Evolutionary conservation across 1,140 invertebrate species (phyloP).

Genomic region (Holotrichia oblita): DNA sequence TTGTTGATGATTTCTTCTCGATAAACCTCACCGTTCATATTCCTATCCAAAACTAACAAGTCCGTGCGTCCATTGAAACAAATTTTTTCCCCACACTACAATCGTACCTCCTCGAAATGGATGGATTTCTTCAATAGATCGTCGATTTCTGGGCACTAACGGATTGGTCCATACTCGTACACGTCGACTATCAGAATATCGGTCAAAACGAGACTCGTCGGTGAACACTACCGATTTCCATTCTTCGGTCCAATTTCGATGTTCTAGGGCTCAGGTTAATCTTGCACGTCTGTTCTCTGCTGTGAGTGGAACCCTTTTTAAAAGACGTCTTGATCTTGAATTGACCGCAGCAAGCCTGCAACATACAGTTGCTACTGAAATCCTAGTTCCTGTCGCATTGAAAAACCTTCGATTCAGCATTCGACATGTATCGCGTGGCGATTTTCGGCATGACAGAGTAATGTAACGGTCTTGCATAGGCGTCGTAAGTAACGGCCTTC

Average conservation of each 20-base stretch:
- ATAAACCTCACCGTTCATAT: background rate
- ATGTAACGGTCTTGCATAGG: background rate
- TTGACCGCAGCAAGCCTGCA: background rate
- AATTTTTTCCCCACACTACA: no score
- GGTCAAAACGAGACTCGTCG: background rate
- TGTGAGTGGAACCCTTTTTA: no score
- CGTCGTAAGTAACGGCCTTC: background rate
- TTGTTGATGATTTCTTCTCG: background rate
- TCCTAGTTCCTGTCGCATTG: background rate
- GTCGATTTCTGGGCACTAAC: background rate
- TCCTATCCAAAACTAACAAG: background rate
- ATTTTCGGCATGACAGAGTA: background rate
- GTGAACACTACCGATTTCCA: background rate
- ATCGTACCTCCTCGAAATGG: background rate
- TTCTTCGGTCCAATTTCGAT: background rate
- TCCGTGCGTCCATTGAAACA: background rate
- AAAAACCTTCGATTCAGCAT: background rate
- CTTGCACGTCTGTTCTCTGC: no score
- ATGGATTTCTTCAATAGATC: background rate
- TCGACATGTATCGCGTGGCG: background rate
- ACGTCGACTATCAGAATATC: background rate
- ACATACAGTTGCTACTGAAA: background rate
- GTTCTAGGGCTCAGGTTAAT: no score
- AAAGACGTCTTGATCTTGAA: no score
- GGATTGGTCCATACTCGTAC: background rate